Percentiles rank a stretch among this genome's conserved stretches.
These are phyloP conservation scores for Cyanistes caeruleus DNA, from an alignment of 2,113 vertebrate genomes.

Conservation along the genomic window DNA sequence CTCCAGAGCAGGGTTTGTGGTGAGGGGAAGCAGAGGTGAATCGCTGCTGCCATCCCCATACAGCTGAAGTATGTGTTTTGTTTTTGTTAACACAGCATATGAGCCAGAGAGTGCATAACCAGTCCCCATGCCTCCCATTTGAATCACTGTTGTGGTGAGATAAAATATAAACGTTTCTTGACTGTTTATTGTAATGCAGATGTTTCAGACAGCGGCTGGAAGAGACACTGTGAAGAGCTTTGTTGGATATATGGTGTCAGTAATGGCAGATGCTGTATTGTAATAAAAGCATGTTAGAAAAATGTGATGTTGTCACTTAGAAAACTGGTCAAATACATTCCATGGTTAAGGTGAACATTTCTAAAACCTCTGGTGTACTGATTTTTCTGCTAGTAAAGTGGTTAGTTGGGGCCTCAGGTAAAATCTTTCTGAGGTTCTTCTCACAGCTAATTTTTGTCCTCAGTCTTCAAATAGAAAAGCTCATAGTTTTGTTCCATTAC, in stretches of 20 bases:
- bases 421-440: neutral
- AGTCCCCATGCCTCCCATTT: neutral
- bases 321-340: neutral
- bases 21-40: constrained; percentile 31
- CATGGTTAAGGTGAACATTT: neutral
- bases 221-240: neutral
- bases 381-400: neutral
- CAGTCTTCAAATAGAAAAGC: neutral
- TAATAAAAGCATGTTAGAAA: neutral
- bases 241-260: neutral
- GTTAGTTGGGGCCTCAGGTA: neutral
- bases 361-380: neutral
- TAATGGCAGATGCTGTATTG: neutral
- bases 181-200: neutral
- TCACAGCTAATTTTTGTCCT: neutral
- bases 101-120: neutral
- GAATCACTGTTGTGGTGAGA: constrained; percentile 20
- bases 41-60: neutral
- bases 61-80: neutral
- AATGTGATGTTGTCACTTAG: neutral
- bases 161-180: constrained; percentile 2
- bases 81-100: neutral
- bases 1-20: neutral
- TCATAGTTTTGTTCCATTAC: neutral
- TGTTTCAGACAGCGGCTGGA: neutral